phyloP scores from a whole-genome alignment of 2,888 invertebrate genomes.

The Synanthedon andrenaeformis region DNA sequence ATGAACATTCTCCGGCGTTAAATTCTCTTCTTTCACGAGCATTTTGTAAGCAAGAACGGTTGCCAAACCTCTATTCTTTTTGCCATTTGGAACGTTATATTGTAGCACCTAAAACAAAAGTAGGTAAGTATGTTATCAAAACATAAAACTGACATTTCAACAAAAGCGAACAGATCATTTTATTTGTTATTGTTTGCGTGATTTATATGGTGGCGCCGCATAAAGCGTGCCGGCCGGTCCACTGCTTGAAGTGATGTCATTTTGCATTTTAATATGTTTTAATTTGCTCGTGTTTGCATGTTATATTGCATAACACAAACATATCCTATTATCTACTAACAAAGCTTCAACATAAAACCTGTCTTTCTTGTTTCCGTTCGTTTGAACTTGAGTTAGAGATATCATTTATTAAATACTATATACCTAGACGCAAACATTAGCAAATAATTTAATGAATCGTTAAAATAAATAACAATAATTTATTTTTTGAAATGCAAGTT shows the following conservation, averaged over 20 bases:
- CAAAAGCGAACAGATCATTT: not conserved
- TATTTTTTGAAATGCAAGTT: too few relatives aligned
- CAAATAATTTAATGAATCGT: too few relatives aligned
- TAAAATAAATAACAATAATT: too few relatives aligned
- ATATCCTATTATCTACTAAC: not conserved
- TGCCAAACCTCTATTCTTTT: conserved; percentile 83
- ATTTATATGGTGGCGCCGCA: not conserved
- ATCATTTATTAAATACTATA: too few relatives aligned
- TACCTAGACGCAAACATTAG: too few relatives aligned
- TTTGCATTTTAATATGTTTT: not conserved
- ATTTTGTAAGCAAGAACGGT: conserved; percentile 81
- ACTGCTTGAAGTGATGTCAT: not conserved
- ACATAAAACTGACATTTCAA: not conserved
- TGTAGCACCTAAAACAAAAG: conserved; percentile 77
- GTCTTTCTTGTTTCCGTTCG: too few relatives aligned
- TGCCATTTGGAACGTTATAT: conserved; percentile 93
- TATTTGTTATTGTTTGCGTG: not conserved
- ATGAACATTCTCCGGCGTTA: conserved; percentile 82
- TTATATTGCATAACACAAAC: not conserved
- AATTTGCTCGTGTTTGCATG: not conserved
- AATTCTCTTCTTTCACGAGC: conserved; percentile 73
- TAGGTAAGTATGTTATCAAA: not conserved
- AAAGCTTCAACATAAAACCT: too few relatives aligned
- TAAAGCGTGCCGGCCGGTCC: not conserved
- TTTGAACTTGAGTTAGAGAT: too few relatives aligned